Base-by-base conservation (phyloP, 2,113 vertebrate genomes). In the Poicephalus gulielmi region DNA sequence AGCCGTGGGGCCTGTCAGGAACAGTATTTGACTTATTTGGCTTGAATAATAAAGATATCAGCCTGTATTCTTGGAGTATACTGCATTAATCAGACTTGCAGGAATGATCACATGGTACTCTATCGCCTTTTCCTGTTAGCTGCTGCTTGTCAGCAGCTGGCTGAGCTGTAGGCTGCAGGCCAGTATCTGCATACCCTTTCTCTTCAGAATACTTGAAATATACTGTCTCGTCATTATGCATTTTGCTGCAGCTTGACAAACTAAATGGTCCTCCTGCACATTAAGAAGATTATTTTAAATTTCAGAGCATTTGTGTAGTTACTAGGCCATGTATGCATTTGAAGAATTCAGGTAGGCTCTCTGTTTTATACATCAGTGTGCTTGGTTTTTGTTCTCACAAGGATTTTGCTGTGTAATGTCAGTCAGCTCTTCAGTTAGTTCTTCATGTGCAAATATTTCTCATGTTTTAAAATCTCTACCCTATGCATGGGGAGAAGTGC, bases 71-170 rank as follows among this genome's bases (percentile, higher is more conserved):
- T 97, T 64, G 87, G 98, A 98, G 95, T 92, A 94, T 97, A 94
- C 98, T 97, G 98, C 98, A 98, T 98, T 96, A 98, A 98, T 98
- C 97, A 98, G 98, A 98, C 98, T 98, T 98, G 98, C 98, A 98
- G 97, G 97, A 89, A 89, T 94, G 98, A 98, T 99, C 99, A 99
- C 99, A 98, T 99, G 99, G 97, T 98, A 96, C 96, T 97, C 96
- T 97, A 84, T 97, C 95, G 97, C 97, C 97, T 97, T 98, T 97
- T 97, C 97, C 97, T 97, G 96, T 96, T 97, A 97, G 98, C 97
- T 98, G 97, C 97, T 96, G 97, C 98, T 97, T 95, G 97, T 97
- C 97, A 98, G 98, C 98, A 98, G 98, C 98, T 98, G 98, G 98
- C 96, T 94, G 98, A 98, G 98, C 98, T 97, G 98, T 96, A 97